These are phyloP conservation scores for Pedionomus torquatus DNA, from an alignment of 2,113 vertebrate species.

Conservation along the genomic window DNA sequence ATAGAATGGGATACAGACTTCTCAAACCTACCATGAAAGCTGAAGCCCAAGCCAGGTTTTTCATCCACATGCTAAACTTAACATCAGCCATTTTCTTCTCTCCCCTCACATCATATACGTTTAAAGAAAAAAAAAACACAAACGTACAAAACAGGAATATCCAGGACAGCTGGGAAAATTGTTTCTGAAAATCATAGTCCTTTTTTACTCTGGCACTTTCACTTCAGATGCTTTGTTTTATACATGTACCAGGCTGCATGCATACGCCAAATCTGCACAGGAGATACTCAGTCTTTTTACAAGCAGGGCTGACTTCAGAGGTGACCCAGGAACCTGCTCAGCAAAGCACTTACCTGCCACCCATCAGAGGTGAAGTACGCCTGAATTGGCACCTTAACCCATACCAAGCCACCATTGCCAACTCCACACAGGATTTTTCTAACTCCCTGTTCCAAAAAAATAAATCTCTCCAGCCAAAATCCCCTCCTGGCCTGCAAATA, in stretches of 20 bases:
- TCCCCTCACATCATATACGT: background rate
- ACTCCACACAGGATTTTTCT: constrained; percentile 10
- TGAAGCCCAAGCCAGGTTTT: constrained; percentile 27
- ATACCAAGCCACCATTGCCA: background rate
- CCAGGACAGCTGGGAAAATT: background rate
- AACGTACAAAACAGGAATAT: background rate
- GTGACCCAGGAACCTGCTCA: background rate
- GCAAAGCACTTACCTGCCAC: background rate
- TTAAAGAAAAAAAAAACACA: background rate
- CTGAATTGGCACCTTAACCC: constrained; percentile 2
- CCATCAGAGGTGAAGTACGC: background rate
- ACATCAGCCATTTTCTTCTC: background rate
- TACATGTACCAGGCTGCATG: background rate
- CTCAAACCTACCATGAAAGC: constrained; percentile 47
- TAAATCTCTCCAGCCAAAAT: constrained; percentile 29
- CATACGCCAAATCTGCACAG: background rate
- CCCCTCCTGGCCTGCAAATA: constrained; percentile 58
- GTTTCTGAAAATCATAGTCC: background rate
- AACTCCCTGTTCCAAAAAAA: background rate
- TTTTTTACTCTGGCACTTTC: background rate
- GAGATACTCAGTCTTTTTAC: background rate
- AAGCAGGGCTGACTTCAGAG: background rate
- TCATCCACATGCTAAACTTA: background rate
- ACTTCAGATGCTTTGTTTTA: background rate
- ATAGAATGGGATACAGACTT: constrained; percentile 51